Base-by-base conservation (phyloP, 2,888 invertebrate genomes). In the Sinopyrophorus schimmeli region DNA sequence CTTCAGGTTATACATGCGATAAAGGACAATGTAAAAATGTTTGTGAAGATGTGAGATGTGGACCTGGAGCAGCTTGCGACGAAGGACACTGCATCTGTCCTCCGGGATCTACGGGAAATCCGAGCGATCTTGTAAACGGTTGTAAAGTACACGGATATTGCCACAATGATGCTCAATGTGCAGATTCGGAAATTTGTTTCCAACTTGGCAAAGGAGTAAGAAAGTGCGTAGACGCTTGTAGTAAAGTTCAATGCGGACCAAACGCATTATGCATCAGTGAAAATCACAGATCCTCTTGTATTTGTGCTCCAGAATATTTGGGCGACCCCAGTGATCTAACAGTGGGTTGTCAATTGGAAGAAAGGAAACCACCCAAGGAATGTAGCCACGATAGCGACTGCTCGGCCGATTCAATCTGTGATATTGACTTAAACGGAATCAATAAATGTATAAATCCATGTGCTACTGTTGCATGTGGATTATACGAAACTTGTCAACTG, bases 201-300 rank as follows among this genome's bases (percentile, higher is more conserved):
- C 90, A 91, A 74, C 73, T 89, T 16, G 84, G 86, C 32, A 87
- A 84, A 75, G 87, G 85, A 16, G 70, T 83, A 2, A 78, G 92
- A 41, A 89, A 89, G 72, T 93, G 92, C 71, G 84, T 91, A 2
- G 91, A 92, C 67, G 89, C 88, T 0, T 94, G 93, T 65, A 85
- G 86, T 55, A 90, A 90, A 74, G 77, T 89, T 18, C 91, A 92
- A 63, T 93, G 93, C 68, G 93, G 93, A 6, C 92, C 92, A 0
- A 93, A 93, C 70, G 92, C 93, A 2, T 72, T 92, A 1, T 93
- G 93, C 68, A 82, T 92, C 4, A 84, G 88, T 9, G 84, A 89
- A 63, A 86, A 87, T 65, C 93, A 93, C 70, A 81, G 87, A 53
- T 89, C 92, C 1, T 84, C 88, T 18, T 94, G 93, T 66, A 84